Conservation (phyloP, 2,888 invertebrate species). For the Uloborus plumipes region DNA sequence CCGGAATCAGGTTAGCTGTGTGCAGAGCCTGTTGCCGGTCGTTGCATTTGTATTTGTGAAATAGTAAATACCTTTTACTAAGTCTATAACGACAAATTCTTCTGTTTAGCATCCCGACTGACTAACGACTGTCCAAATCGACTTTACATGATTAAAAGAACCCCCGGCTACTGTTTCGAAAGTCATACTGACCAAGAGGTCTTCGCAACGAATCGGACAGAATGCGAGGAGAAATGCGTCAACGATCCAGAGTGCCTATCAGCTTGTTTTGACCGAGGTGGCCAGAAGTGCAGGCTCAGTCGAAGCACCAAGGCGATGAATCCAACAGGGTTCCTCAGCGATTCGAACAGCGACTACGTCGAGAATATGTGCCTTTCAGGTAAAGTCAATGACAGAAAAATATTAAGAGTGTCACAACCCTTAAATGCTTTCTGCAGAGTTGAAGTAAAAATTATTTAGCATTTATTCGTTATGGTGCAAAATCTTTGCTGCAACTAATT, state of each 20-base stretch:
- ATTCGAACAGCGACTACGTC: conserved; percentile 88
- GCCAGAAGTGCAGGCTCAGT: conserved; percentile 85
- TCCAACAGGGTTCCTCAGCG: conserved; percentile 86
- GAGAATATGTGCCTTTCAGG: conserved; percentile 92
- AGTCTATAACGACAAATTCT: neutral
- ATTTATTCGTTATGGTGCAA: too few relatives aligned
- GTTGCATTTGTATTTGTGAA: too few relatives aligned
- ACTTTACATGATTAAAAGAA: conserved; percentile 88
- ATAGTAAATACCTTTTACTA: too few relatives aligned
- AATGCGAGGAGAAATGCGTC: conserved; percentile 90
- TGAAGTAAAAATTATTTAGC: too few relatives aligned
- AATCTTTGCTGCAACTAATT: too few relatives aligned
- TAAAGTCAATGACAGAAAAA: conserved; percentile 70
- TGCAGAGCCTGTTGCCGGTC: too few relatives aligned
- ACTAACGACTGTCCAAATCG: conserved; percentile 90
- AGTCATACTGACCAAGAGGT: conserved; percentile 78
- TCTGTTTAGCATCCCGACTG: conserved; percentile 80
- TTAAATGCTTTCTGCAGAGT: too few relatives aligned
- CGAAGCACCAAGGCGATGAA: conserved; percentile 87
- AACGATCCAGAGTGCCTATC: conserved; percentile 91
- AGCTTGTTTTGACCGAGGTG: conserved; percentile 84
- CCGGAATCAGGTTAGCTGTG: too few relatives aligned
- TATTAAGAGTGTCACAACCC: too few relatives aligned
- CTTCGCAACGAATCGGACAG: conserved; percentile 86
- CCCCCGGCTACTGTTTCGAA: conserved; percentile 71